Percentiles rank a stretch among this genome's conserved stretches.
phyloP scores from a whole-genome alignment of 2,113 vertebrate genomes.

The Camelus bactrianus region DNA sequence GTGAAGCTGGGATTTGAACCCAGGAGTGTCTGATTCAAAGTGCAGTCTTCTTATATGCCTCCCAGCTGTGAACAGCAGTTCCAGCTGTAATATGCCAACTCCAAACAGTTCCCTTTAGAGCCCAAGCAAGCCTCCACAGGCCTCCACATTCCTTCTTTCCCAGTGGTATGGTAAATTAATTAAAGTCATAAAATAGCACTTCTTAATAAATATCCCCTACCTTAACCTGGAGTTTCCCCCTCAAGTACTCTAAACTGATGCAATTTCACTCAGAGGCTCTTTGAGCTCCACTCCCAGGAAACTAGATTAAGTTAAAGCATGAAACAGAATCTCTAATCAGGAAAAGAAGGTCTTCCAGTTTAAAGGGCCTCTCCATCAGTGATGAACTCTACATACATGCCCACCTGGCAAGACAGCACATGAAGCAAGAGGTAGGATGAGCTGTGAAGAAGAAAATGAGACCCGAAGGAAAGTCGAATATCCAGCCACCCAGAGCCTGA shows the following conservation, averaged over 20 bases:
- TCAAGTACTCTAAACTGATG: background rate
- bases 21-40: background rate
- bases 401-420: accelerated
- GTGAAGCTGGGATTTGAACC: background rate
- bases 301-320: background rate
- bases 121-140: background rate
- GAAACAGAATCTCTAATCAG: background rate
- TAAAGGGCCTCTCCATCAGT: background rate
- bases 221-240: background rate
- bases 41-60: background rate
- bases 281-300: background rate
- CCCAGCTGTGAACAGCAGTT: background rate
- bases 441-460: background rate
- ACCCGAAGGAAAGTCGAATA: background rate
- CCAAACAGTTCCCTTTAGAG: background rate
- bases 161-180: background rate
- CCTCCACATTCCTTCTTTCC: background rate
- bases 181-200: background rate
- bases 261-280: background rate
- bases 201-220: conserved; percentile 10
- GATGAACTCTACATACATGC: background rate
- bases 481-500: background rate
- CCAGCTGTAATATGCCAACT: background rate
- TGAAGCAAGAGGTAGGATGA: accelerated
- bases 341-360: background rate